Conservation (phyloP, 1,140 invertebrate genomes). For the Steinernema khuongi region DNA sequence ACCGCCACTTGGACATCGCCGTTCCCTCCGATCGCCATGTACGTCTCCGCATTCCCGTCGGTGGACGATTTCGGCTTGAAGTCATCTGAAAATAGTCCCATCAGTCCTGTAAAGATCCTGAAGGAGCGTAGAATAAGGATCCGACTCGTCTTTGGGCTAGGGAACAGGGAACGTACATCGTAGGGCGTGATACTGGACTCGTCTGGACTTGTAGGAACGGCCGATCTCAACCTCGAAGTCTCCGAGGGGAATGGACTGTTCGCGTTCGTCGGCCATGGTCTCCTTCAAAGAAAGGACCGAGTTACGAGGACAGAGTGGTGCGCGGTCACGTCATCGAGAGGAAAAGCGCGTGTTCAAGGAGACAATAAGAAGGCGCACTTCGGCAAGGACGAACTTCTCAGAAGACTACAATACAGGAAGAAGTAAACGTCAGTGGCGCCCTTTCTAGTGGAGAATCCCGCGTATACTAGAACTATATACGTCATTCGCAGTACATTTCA, state of each 20-base stretch:
- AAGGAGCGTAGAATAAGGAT: not conserved
- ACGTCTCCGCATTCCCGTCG: slow-evolving; percentile 26
- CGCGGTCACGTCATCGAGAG: too few relatives aligned
- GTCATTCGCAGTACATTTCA: too few relatives aligned
- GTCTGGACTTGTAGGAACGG: slow-evolving; percentile 18
- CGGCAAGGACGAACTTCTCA: too few relatives aligned
- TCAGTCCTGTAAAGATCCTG: not conserved
- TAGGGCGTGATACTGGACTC: slow-evolving; percentile 27
- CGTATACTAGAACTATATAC: too few relatives aligned
- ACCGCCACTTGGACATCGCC: slow-evolving; percentile 26
- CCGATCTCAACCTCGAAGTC: slow-evolving; percentile 30
- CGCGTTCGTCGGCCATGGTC: not conserved
- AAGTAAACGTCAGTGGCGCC: too few relatives aligned
- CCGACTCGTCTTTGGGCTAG: slow-evolving; percentile 11
- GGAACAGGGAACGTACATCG: slow-evolving; percentile 25
- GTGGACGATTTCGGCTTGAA: slow-evolving; percentile 37
- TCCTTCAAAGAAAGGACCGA: slow-evolving; percentile 23
- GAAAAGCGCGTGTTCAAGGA: too few relatives aligned
- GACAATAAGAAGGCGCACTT: too few relatives aligned
- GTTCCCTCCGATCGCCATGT: slow-evolving; percentile 29
- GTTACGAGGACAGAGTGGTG: too few relatives aligned
- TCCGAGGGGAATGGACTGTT: slow-evolving; percentile 27
- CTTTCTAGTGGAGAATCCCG: too few relatives aligned
- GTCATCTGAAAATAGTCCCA: slow-evolving; percentile 31
- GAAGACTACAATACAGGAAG: too few relatives aligned